Percentiles rank a stretch among this genome's conserved stretches.
Conservation (phyloP, 2,113 vertebrate species). For the Clupea harengus region DNA sequence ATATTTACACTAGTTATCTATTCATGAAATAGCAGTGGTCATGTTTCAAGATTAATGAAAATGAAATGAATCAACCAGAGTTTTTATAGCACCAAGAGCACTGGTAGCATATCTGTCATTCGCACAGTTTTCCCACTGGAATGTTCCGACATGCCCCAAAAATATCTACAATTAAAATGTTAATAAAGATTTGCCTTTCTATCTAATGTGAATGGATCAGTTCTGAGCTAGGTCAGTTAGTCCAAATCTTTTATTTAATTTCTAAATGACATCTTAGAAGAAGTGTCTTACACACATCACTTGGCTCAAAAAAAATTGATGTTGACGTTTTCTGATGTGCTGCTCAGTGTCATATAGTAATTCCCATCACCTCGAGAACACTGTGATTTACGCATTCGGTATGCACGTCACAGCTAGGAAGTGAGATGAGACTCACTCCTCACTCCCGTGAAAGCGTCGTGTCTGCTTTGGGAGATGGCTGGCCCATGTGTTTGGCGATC, state of each 20-base stretch:
- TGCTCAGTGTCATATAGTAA: neutral
- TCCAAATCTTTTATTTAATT: neutral
- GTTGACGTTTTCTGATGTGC: neutral
- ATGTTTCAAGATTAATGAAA: neutral
- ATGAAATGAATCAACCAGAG: conserved; percentile 4
- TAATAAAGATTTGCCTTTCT: neutral
- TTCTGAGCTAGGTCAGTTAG: neutral
- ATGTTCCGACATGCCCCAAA: neutral
- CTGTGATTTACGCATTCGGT: neutral
- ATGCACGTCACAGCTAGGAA: neutral
- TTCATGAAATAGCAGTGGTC: conserved; percentile 1
- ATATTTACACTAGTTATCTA: neutral
- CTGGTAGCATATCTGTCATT: neutral
- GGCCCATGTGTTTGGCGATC: conserved; percentile 60
- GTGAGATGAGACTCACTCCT: neutral
- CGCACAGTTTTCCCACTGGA: neutral
- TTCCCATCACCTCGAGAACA: neutral
- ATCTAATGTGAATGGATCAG: neutral
- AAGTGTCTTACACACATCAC: neutral
- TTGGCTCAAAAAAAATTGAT: neutral
- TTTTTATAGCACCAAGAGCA: neutral
- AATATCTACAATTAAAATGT: neutral
- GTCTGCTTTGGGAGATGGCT: conserved; percentile 15
- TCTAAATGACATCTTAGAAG: neutral
- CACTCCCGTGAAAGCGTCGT: conserved; percentile 49